A percentile compares a stretch with the other conserved stretches of the same genome.
These are phyloP conservation scores for Lampris incognitus DNA, from an alignment of 2,113 vertebrate genomes.

Conservation along the genomic window DNA sequence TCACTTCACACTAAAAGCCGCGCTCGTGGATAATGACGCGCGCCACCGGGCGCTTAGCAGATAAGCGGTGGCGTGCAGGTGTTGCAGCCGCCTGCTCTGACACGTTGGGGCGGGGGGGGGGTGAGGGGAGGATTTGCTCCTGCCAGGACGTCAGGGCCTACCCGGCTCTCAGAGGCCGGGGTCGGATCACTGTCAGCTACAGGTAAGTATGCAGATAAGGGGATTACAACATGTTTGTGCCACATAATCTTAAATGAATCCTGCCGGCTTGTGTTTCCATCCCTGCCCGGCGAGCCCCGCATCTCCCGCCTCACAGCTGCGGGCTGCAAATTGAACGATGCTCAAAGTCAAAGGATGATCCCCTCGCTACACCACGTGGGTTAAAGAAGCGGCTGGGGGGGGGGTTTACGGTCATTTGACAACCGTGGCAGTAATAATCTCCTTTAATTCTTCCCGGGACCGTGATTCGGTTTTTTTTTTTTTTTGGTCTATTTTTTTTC, in stretches of 20 bases:
- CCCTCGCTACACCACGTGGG: constrained; percentile 41
- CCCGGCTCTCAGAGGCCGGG: constrained; percentile 66
- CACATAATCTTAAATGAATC: constrained; percentile 80
- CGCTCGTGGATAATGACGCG: constrained; percentile 54
- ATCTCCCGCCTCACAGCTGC: constrained; percentile 46
- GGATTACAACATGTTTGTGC: constrained; percentile 78
- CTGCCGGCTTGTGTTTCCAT: constrained; percentile 74
- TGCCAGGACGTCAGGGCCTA: constrained; percentile 75
- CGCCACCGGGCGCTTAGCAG: constrained; percentile 70
- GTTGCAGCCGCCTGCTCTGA: constrained; percentile 72
- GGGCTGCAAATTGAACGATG: constrained; percentile 45
- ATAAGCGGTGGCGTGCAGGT: constrained; percentile 70
- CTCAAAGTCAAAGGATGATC: constrained; percentile 56
- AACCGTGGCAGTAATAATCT: constrained; percentile 54
- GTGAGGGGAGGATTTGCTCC: constrained; percentile 70
- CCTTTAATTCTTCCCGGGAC: constrained; percentile 49
- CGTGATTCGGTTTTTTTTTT: constrained; percentile 41
- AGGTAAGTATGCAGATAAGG: constrained; percentile 81
- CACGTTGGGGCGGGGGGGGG: constrained; percentile 62
- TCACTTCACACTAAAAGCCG: constrained; percentile 31
- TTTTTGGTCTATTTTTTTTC: constrained; percentile 19
- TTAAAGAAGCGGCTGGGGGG: constrained; percentile 43
- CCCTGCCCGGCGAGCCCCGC: constrained; percentile 58
- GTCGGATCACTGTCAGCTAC: constrained; percentile 77
- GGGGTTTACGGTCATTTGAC: constrained; percentile 62